Evolutionary conservation across 2,113 vertebrate genomes (phyloP), one percentile per base, ranked within the genome.

Genomic region (Trematocara unimaculatum): DNA sequence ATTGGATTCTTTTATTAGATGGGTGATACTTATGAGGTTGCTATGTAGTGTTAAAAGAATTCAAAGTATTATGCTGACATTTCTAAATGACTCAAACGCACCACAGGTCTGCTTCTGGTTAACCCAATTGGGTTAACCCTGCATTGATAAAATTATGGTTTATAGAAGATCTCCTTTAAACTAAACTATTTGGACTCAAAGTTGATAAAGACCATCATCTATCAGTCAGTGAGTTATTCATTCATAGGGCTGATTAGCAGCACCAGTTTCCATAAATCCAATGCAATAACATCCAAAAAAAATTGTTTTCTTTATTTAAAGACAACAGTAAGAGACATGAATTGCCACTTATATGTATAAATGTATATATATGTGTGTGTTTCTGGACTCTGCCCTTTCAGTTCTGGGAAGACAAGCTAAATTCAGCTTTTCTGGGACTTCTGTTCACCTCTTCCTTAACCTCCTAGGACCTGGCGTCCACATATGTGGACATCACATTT

Each of bases 31-130:
- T 78, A 82, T 80, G 86, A 81, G 79, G 67, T 67, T 40, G 78
- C 72, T 47, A 20, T 81, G 42, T 33, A 74, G 60, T 83, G 85
- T 38, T 78, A 45, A 29, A 90, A 84, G 90, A 91, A 92, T 91
- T 87, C 78, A 33, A 88, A 92, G 84, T 47, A 87, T 90, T 88
- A 31, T 84, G 79, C 58, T 74, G 86, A 77, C 86, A 83, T 88
- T 86, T 90, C 42, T 49, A 49, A 84, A 47, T 29, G 38, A 79
- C 51, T 88, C 20, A 67, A 83, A 54, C 38, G 70, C 38, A 77
- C 70, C 45, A 18, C 70, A 74, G 49, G 42, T 74, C 70, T 49
- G 42, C 23, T 49, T n/a, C 42, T 77, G 42, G 15, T 77, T 49
- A 77, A 9, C 42, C 10, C 42, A 29, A 29, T 29, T 29, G 26